Percentiles rank a stretch among this genome's conserved stretches.
These are phyloP conservation scores for Drosophila sucinea DNA, from an alignment of 1,140 invertebrate species.

Conservation along the genomic window DNA sequence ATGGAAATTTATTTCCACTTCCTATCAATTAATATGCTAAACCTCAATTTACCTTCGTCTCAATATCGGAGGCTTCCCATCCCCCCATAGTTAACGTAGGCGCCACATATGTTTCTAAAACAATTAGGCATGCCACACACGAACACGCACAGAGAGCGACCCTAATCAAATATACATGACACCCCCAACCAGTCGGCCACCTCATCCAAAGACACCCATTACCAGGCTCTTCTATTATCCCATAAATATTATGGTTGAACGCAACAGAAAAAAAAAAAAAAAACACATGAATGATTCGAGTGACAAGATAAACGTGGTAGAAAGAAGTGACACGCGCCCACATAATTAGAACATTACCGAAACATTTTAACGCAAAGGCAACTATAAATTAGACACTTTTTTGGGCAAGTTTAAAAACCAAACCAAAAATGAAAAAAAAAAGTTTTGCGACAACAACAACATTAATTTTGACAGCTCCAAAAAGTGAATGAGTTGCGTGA, in stretches of 20 bases:
- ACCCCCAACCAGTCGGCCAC: background rate
- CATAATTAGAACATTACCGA: conserved; percentile 79
- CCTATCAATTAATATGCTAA: conserved; percentile 11
- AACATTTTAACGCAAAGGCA: conserved; percentile 60
- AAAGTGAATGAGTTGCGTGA: conserved; percentile 50
- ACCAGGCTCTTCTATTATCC: conserved; percentile 38
- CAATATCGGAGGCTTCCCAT: background rate
- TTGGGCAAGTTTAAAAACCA: conserved; percentile 36
- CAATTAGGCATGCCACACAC: conserved; percentile 59
- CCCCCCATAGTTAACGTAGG: background rate
- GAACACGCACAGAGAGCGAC: conserved; percentile 1
- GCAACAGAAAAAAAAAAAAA: conserved; percentile 42
- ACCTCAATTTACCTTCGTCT: conserved; percentile 4
- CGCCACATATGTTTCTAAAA: conserved; percentile 1
- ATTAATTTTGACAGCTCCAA: conserved; percentile 59
- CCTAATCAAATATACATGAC: conserved; percentile 72
- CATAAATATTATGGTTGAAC: conserved; percentile 21
- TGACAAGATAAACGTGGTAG: conserved; percentile 41
- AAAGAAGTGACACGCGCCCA: conserved; percentile 76
- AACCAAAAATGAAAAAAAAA: conserved; percentile 29
- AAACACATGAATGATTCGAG: conserved; percentile 51
- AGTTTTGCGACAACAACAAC: conserved; percentile 53
- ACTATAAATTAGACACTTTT: conserved; percentile 51
- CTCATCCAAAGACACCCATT: conserved; percentile 35
- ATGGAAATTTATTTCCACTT: conserved; percentile 10